Evolutionary conservation across 2,888 invertebrate species (phyloP).

Genomic region (Elegia similella): DNA sequence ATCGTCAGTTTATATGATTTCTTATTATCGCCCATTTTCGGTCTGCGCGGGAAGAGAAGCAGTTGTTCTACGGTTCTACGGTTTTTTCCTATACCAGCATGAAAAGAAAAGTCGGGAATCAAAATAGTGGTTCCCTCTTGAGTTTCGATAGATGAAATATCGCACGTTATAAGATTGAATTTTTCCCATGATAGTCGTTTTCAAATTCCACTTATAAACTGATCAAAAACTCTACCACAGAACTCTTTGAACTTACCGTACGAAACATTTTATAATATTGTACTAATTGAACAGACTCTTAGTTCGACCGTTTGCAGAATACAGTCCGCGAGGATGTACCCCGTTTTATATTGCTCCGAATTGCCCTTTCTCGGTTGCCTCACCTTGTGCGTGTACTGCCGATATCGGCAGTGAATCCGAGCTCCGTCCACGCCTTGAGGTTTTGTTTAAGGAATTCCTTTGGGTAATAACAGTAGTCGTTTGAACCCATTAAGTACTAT

Average conservation of each 20-base stretch:
- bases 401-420: conserved; percentile 56
- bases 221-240: background rate
- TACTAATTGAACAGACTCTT: conserved; percentile 49
- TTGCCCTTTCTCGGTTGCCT: conserved; percentile 79
- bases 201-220: too few species aligned
- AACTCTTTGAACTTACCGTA: conserved; percentile 57
- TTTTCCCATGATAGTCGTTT: too few species aligned
- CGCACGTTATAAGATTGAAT: too few species aligned
- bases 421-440: conserved; percentile 46
- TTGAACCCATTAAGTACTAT: background rate
- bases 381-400: conserved; percentile 72
- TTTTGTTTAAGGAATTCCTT: conserved; percentile 38
- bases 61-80: too few species aligned
- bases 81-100: too few species aligned
- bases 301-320: conserved; percentile 68
- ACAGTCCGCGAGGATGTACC: conserved; percentile 69
- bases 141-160: too few species aligned
- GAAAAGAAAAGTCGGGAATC: too few species aligned
- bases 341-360: conserved; percentile 77
- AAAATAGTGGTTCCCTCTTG: too few species aligned
- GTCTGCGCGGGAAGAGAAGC: too few species aligned
- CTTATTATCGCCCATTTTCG: too few species aligned
- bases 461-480: conserved; percentile 13
- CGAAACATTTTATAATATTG: conserved; percentile 37
- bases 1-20: too few species aligned